A percentile compares a stretch with the other conserved stretches of the same genome.
phyloP scores from a whole-genome alignment of 2,888 invertebrate species.

The Cyclophora albipunctata region DNA sequence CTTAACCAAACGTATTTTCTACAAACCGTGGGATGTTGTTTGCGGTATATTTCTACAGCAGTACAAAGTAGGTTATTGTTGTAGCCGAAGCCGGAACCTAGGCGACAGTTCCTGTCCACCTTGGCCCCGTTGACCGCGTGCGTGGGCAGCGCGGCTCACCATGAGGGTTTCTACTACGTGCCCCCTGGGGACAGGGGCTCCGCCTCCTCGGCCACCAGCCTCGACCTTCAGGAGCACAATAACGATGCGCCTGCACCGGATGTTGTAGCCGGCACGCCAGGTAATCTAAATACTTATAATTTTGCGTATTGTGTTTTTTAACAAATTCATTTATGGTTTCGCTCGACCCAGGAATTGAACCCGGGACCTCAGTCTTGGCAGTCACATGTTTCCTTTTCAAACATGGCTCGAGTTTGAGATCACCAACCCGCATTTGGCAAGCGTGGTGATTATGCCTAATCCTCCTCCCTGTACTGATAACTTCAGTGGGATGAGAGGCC shows the following conservation, averaged over 20 bases:
- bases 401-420: no score
- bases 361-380: no score
- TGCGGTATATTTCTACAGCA: no score
- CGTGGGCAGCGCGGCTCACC: slow-evolving; percentile 75
- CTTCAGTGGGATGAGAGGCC: no score
- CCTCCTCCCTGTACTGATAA: no score
- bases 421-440: no score
- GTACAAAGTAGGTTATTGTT: background rate
- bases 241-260: slow-evolving; percentile 81
- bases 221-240: slow-evolving; percentile 72
- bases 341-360: no score
- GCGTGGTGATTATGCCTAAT: no score
- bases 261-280: slow-evolving; percentile 85
- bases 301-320: background rate
- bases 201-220: slow-evolving; percentile 74
- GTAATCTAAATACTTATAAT: slow-evolving; percentile 23
- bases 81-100: slow-evolving; percentile 76
- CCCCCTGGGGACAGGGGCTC: slow-evolving; percentile 77
- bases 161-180: slow-evolving; percentile 68
- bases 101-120: slow-evolving; percentile 86
- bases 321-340: no score
- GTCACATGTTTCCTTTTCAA: no score
- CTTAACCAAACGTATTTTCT: no score
- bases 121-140: slow-evolving; percentile 86
- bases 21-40: no score